Base-by-base conservation (phyloP, 2,797 vertebrate genomes). In the Manis javanica region DNA sequence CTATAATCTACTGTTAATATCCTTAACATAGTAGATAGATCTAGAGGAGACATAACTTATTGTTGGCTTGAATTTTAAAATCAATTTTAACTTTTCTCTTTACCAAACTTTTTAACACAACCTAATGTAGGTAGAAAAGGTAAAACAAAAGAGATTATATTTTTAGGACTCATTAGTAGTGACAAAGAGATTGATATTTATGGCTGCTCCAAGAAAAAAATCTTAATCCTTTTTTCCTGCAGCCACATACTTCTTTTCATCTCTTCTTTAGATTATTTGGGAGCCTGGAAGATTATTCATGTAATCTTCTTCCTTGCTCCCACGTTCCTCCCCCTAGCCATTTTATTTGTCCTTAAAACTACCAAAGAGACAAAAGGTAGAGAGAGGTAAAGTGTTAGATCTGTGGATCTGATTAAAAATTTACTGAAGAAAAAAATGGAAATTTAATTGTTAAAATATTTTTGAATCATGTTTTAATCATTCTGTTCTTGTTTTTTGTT, bases 41-140 rank as follows among this genome's bases (percentile, higher is more conserved):
- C 37, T 69, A 78, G 87, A 86, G 34, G 55, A 75, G 39, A 83
- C 26, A 57, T 13, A 37, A 92, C 42, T 91, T 92, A 83, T 39
- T 89, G 37, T 59, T 96, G 10, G 18, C 79, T 90, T 96, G 69
- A 59, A 57, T 79, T 96, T 90, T 39, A 77, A 86, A 91, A 75
- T 64, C 7, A 64, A 39, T 87, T 96, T 94, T 93, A 87, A 75
- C 94, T 91, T 96, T 93, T 5, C 46, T n/a, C 61, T 77, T 94
- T 75, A 74, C 29, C 57, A 75, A 87, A 94, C 24, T 59, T 51
- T 85, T 82, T 78, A 86, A 34, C 39, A 42, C 21, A 15, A 26
- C 57, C 53, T 34, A 53, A 6, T 77, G 0, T 64, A 46, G 34
- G 23, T 83, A 69, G 64, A 63, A 95, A 86, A 78, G 61, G 81